These are phyloP conservation scores for Nemoura dubitans DNA, from an alignment of 2,888 invertebrate species.

Conservation along the genomic window DNA sequence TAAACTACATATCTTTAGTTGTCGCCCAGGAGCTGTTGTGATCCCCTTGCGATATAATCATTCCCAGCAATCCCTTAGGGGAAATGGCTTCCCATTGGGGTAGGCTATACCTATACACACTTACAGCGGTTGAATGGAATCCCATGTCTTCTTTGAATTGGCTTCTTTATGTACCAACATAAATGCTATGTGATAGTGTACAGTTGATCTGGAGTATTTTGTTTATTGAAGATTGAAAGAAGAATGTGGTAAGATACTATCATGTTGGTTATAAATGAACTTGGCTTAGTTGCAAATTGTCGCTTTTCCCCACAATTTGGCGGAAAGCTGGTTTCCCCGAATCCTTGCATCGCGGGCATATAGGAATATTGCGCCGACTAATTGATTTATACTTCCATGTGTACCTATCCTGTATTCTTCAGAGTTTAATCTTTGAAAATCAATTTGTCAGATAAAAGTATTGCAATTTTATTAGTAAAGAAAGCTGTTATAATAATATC, in stretches of 20 bases:
- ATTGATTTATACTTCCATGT: neutral
- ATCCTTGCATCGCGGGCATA: neutral
- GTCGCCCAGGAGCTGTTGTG: conserved; percentile 55
- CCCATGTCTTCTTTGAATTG: conserved; percentile 4
- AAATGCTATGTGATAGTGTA: neutral
- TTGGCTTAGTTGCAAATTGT: neutral
- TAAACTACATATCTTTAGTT: conserved; percentile 55
- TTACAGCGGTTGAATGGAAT: neutral
- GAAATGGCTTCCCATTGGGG: neutral
- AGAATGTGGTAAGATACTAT: neutral
- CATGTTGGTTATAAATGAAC: neutral
- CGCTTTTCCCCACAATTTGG: neutral
- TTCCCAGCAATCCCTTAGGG: conserved; percentile 34
- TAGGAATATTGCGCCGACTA: neutral
- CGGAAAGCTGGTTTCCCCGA: too few species aligned
- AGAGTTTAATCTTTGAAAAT: neutral
- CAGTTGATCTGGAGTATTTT: neutral
- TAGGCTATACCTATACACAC: neutral
- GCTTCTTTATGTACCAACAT: conserved; percentile 7
- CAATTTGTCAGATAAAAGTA: too few species aligned
- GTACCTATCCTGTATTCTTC: neutral
- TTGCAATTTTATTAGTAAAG: too few species aligned
- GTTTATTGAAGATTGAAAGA: neutral
- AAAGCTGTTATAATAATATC: too few species aligned
- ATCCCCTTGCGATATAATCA: conserved; percentile 50